phyloP scores from a whole-genome alignment of 2,888 invertebrate genomes.

The Rhogogaster chlorosoma region DNA sequence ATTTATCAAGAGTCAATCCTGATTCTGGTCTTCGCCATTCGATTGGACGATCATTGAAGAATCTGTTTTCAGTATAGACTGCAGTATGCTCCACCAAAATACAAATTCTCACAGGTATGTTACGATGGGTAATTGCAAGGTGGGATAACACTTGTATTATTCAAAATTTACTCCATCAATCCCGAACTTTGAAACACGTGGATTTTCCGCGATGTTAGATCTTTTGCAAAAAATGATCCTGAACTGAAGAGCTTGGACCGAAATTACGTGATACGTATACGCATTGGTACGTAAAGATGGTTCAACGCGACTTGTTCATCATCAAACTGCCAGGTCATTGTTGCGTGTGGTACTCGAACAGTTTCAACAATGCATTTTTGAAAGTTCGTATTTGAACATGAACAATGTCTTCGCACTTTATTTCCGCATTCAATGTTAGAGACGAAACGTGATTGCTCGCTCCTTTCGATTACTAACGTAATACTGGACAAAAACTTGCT shows the following conservation, averaged over 20 bases:
- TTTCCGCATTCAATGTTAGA: not conserved
- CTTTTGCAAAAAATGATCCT: not conserved
- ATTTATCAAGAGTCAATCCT: not conserved
- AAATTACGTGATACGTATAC: not conserved
- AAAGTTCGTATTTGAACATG: not conserved
- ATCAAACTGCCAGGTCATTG: not conserved
- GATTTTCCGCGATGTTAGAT: not conserved
- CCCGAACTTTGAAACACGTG: not conserved
- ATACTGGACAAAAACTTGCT: not conserved
- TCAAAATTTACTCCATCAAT: conserved; percentile 16
- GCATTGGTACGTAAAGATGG: not conserved
- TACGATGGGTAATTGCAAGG: not conserved
- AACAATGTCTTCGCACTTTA: not conserved
- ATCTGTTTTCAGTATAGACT: not conserved
- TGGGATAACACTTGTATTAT: conserved; percentile 3
- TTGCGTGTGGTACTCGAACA: not conserved
- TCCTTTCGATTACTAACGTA: not conserved
- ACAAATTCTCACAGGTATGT: not conserved
- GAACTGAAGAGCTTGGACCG: not conserved
- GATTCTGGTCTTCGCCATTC: not conserved
- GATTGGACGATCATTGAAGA: not conserved
- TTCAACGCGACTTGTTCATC: not conserved
- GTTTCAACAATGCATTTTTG: not conserved
- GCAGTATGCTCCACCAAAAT: not conserved
- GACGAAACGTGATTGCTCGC: not conserved